Base-by-base conservation (phyloP, 2,797 vertebrate species). In the Mionectes olivaceus region DNA sequence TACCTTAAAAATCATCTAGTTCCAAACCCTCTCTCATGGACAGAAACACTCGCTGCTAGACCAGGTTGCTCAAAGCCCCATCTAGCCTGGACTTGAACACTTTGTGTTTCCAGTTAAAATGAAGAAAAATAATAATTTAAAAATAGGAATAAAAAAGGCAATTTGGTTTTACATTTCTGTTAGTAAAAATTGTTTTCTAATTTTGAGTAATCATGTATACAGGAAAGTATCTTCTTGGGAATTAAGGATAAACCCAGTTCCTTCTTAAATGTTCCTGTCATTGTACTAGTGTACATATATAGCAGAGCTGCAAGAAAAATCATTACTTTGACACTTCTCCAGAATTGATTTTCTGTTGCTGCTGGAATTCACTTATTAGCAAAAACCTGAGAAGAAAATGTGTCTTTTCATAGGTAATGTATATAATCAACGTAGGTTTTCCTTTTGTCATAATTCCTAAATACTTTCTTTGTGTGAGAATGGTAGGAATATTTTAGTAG, bases 341-440 rank as follows among this genome's bases (percentile, higher is more conserved):
- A 94, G 78, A 96, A 95, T 7, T 87, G 86, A 94, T 95, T 96
- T 96, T 95, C 78, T 90, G 50, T 81, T 94, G 63, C 49, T 83
- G 56, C 59, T 94, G 33, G 94, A 95, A 95, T 69, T 93, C 2
- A 5, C 81, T 80, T 83, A 86, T 87, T 94, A 95, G 65, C 74
- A 74, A 91, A 97, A 95, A 65, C 4, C 22, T 59, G 50, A 75
- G 7, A 91, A 92, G 77, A 96, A 97, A 95, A 89, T 82, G 53
- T 8, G 71, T 32, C 55, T 91, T 95, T 90, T 91, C 83, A 84
- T 39, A 78, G 37, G 18, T 39, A 5, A 17, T 71, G 7, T 91
- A 74, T 67, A 52, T 87, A 77, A 83, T 56, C 47, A 94, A 71
- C 19, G 33, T 5, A 3, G 18, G 82, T 65, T 92, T 91, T 64